These are phyloP conservation scores for Physella acuta DNA, from an alignment of 1,140 invertebrate genomes.

Conservation along the genomic window DNA sequence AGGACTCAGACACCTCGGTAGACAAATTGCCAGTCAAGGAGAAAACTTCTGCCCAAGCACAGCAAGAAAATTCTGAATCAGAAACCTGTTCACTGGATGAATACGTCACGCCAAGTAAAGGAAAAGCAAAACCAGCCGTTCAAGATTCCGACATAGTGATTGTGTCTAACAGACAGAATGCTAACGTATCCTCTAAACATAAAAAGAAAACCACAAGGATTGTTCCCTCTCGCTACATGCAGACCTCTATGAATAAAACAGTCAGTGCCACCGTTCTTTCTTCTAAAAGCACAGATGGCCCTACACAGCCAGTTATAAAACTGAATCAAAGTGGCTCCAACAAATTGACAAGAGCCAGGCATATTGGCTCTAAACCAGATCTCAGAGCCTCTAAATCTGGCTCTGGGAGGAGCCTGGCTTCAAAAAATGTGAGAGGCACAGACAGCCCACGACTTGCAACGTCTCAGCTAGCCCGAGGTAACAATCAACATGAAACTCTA, in stretches of 20 bases:
- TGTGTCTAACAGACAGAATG: too few species aligned
- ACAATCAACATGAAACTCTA: not conserved
- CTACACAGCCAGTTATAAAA: not conserved
- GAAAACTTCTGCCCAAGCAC: not conserved
- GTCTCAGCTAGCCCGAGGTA: not conserved
- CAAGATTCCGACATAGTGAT: too few species aligned
- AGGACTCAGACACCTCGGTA: slow-evolving; percentile 1
- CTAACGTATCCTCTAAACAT: not conserved
- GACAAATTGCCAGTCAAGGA: slow-evolving; percentile 8
- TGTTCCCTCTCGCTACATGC: slow-evolving; percentile 19
- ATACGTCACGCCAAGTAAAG: not conserved
- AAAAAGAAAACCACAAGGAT: slow-evolving; percentile 7
- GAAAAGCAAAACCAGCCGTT: too few species aligned
- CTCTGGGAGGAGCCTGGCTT: not conserved
- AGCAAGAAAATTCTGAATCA: slow-evolving; percentile 7
- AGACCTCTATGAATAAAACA: not conserved
- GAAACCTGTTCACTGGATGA: slow-evolving; percentile 21
- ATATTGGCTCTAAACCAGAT: not conserved
- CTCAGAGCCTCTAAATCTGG: not conserved
- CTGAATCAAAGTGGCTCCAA: not conserved
- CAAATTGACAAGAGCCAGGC: not conserved
- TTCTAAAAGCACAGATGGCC: too few species aligned
- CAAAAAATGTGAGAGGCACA: not conserved
- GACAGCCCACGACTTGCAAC: too few species aligned
- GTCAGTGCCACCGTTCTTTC: not conserved